These are phyloP conservation scores for Arctia plantaginis DNA, from an alignment of 2,888 invertebrate species.

Conservation along the genomic window DNA sequence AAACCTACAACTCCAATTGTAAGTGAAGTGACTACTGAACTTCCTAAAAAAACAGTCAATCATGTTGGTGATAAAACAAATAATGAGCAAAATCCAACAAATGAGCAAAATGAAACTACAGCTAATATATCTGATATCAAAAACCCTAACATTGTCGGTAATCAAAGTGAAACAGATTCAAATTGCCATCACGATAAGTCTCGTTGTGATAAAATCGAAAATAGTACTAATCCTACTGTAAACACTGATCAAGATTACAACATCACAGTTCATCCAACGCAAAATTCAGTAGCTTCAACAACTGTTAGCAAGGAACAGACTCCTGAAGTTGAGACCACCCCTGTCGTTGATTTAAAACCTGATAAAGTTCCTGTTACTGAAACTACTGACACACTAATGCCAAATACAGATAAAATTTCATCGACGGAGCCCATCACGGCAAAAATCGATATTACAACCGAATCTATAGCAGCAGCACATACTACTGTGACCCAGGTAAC, in stretches of 20 bases:
- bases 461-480: neutral
- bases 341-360: neutral
- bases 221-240: neutral
- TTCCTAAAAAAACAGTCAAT: neutral
- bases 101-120: neutral
- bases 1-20: neutral
- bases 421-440: neutral
- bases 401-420: neutral
- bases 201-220: neutral
- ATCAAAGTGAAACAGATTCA: neutral
- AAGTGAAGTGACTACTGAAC: slow-evolving; percentile 4
- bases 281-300: neutral
- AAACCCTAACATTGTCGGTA: neutral
- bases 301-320: neutral
- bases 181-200: neutral
- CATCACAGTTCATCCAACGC: neutral
- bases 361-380: neutral
- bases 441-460: neutral
- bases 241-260: neutral
- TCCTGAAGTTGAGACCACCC: neutral
- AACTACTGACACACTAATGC: neutral
- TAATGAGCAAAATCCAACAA: neutral
- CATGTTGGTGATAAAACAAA: neutral
- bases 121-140: neutral
- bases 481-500: neutral